phyloP scores from a whole-genome alignment of 92 coral and sea anemone species.

The Meandrina meandrites region DNA sequence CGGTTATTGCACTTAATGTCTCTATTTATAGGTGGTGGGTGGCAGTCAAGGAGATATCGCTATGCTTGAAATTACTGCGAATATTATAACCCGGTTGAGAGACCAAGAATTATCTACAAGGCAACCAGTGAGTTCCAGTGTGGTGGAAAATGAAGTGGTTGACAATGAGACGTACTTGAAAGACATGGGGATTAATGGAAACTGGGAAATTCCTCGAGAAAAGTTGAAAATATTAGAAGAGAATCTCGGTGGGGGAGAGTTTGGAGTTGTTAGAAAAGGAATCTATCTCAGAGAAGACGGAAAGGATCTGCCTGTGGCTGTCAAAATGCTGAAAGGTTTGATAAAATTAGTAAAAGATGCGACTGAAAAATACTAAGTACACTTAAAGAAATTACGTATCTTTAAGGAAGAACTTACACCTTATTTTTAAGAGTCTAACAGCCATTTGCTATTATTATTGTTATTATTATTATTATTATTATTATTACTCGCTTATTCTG shows the following conservation, averaged over 20 bases:
- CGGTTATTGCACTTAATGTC: not conserved
- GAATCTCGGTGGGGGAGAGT: constrained; percentile 79
- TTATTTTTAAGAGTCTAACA: no score
- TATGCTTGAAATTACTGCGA: not conserved
- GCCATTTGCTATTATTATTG: no score
- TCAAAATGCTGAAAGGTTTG: constrained; percentile 79
- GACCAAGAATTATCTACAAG: not conserved
- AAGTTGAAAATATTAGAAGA: constrained; percentile 55
- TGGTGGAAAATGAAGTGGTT: not conserved
- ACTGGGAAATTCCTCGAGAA: constrained; percentile 87
- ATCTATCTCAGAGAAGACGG: constrained; percentile 61
- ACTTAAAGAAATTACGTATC: no score
- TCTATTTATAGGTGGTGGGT: not conserved
- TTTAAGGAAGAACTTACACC: no score
- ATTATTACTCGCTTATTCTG: no score
- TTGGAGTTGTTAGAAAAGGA: constrained; percentile 85
- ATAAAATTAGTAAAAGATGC: not conserved
- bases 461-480: no score
- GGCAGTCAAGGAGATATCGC: not conserved
- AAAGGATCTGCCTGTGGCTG: constrained; percentile 74
- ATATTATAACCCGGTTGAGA: not conserved
- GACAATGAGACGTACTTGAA: constrained; percentile 55
- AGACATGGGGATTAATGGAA: constrained; percentile 54
- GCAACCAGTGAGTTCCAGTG: not conserved
- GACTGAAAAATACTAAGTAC: not conserved